Evolutionary conservation across 30 jellyfish, hydroid and myxozoan species (phyloP).

Genomic region (Aurelia aurita complex sp. Pacific): DNA sequence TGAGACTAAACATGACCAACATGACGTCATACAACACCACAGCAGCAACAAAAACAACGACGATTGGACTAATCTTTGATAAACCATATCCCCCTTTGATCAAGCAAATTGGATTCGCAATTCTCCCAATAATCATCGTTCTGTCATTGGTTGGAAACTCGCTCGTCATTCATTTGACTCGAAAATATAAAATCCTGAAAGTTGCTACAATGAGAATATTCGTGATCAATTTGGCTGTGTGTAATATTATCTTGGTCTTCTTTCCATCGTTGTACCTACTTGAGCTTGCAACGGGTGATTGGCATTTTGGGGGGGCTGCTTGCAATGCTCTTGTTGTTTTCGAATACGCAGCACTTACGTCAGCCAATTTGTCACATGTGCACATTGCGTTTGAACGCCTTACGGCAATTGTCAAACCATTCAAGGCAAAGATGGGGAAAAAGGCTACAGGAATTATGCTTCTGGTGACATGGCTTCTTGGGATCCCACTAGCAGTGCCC

Average conservation of each 20-base stretch:
- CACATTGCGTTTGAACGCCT: constrained; percentile 56
- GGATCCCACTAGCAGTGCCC: constrained; percentile 51
- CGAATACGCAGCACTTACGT: constrained; percentile 63
- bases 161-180: constrained; percentile 54
- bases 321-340: constrained; percentile 59
- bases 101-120: constrained; percentile 48
- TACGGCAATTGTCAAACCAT: constrained; percentile 48
- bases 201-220: constrained; percentile 37
- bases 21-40: constrained; percentile 11
- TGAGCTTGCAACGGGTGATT: constrained; percentile 54
- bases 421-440: constrained; percentile 16
- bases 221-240: constrained; percentile 41
- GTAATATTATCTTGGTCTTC: constrained; percentile 45
- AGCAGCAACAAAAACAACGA: constrained; percentile 3
- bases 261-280: constrained; percentile 44
- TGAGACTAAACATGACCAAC: not conserved
- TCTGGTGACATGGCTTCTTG: constrained; percentile 31
- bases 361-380: constrained; percentile 52
- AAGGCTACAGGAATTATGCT: constrained; percentile 20
- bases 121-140: constrained; percentile 37
- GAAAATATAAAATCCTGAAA: constrained; percentile 35
- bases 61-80: constrained; percentile 6
- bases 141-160: constrained; percentile 46
- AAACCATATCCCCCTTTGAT: constrained; percentile 54
- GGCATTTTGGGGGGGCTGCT: constrained; percentile 46